phyloP scores from a whole-genome alignment of 2,113 vertebrate species.

The Varanus komodoensis region DNA sequence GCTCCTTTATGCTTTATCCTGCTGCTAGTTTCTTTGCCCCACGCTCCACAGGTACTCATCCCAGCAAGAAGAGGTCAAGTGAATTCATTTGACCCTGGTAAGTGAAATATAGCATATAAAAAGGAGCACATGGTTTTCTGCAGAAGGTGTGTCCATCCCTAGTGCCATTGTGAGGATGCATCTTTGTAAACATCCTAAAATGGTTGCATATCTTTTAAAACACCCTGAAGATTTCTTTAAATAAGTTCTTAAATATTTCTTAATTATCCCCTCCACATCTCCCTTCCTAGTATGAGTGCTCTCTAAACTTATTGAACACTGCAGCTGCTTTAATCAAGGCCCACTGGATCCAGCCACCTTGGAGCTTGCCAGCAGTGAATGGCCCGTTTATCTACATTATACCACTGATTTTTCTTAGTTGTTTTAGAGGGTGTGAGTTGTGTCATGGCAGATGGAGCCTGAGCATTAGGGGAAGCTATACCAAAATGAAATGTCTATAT shows the following conservation, averaged over 20 bases:
- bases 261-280: not conserved
- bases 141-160: not conserved
- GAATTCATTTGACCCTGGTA: not conserved
- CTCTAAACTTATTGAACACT: not conserved
- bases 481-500: not conserved
- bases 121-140: not conserved
- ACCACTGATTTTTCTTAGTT: not conserved
- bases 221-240: not conserved
- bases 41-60: not conserved
- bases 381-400: slow-evolving; percentile 36
- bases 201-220: not conserved
- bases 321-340: not conserved
- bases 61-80: not conserved
- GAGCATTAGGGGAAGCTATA: not conserved
- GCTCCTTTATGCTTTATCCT: not conserved
- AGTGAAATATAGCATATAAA: not conserved
- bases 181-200: not conserved
- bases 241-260: not conserved
- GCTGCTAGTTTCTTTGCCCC: not conserved
- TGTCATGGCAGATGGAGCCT: slow-evolving; percentile 24
- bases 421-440: not conserved
- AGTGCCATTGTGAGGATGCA: not conserved
- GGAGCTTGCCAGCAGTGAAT: not conserved
- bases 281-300: not conserved
- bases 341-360: not conserved